These are phyloP conservation scores for Anguilla obscura DNA, from an alignment of 2,797 vertebrate genomes.

Conservation along the genomic window DNA sequence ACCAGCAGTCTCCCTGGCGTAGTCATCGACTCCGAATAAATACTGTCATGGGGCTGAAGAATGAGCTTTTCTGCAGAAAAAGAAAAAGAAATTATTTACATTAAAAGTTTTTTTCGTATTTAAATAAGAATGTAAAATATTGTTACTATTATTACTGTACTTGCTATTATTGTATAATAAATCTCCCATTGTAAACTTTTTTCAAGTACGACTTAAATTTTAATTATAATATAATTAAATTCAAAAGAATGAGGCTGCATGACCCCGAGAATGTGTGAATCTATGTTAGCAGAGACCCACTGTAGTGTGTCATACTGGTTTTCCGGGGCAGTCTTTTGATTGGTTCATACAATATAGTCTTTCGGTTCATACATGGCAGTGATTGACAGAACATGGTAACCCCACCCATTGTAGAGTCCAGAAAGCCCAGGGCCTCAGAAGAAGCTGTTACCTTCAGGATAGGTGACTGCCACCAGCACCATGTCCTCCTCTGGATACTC, in stretches of 20 bases:
- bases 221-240: not conserved
- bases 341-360: not conserved
- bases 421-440: not conserved
- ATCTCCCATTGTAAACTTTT: not conserved
- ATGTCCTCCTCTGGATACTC: slow-evolving; percentile 82
- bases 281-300: not conserved
- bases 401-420: not conserved
- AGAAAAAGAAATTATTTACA: not conserved
- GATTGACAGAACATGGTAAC: not conserved
- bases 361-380: not conserved
- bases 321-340: not conserved
- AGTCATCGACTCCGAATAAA: slow-evolving; percentile 79
- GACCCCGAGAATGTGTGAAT: too few species aligned
- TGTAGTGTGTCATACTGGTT: not conserved
- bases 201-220: not conserved
- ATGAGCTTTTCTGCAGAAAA: slow-evolving; percentile 80
- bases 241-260: too few species aligned
- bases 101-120: not conserved
- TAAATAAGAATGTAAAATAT: not conserved
- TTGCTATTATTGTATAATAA: not conserved
- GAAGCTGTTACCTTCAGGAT: slow-evolving; percentile 81
- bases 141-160: not conserved
- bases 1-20: slow-evolving; percentile 85
- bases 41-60: slow-evolving; percentile 84
- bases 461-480: slow-evolving; percentile 79